Evolutionary conservation across 2,888 invertebrate species (phyloP).

Genomic region (Lasioglossum leucozonium): DNA sequence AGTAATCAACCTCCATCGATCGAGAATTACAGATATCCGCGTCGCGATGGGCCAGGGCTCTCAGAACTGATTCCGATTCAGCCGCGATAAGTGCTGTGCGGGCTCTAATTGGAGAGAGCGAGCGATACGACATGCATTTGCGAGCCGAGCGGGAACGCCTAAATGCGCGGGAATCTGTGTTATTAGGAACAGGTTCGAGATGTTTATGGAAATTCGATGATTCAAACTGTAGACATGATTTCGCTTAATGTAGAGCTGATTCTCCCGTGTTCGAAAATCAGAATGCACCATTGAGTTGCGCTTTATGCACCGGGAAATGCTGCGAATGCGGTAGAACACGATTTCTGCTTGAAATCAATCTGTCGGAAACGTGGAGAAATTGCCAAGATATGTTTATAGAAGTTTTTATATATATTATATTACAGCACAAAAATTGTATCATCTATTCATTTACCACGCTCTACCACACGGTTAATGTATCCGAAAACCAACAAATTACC

Average conservation of each 20-base stretch:
- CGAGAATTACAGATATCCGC: background rate
- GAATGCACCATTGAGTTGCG: too few species aligned
- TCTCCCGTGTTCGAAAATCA: background rate
- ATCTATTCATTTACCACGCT: too few species aligned
- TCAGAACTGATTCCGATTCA: background rate
- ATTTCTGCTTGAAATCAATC: background rate
- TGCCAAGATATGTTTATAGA: too few species aligned
- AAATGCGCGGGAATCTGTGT: slow-evolving; percentile 6
- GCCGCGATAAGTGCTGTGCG: slow-evolving; percentile 7
- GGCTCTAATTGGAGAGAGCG: slow-evolving; percentile 5
- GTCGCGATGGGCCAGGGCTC: background rate
- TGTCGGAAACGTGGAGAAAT: too few species aligned
- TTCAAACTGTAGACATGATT: background rate
- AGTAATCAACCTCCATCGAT: slow-evolving; percentile 5
- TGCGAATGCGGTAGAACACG: background rate
- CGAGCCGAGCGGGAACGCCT: background rate
- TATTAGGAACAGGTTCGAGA: slow-evolving; percentile 1
- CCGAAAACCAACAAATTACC: too few species aligned
- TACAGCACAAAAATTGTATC: too few species aligned
- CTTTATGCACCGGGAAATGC: background rate
- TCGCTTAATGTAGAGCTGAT: background rate
- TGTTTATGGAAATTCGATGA: background rate
- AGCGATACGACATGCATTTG: background rate
- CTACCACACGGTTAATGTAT: too few species aligned
- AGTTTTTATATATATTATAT: too few species aligned